A percentile compares a stretch with the other conserved stretches of the same genome.
phyloP scores from a whole-genome alignment of 2,113 vertebrate species.

The Oreochromis tanganicae region DNA sequence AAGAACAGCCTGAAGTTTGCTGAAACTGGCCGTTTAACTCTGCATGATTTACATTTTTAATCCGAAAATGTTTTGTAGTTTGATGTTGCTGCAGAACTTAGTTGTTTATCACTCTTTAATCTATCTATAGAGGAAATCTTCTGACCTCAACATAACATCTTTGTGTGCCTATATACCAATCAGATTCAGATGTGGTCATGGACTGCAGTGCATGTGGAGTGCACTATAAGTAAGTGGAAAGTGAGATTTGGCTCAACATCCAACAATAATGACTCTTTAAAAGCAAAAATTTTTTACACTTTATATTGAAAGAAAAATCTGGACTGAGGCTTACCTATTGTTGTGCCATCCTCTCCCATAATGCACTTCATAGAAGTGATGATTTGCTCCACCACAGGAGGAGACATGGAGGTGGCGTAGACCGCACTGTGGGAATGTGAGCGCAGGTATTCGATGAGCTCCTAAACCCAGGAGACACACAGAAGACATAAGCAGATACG shows the following conservation, averaged over 20 bases:
- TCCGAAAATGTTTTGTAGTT: fast-evolving
- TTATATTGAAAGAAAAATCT: not conserved
- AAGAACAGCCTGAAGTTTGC: not conserved
- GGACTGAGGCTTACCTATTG: slow-evolving; percentile 64
- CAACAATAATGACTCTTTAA: not conserved
- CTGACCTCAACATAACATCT: not conserved
- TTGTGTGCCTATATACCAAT: not conserved
- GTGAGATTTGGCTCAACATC: not conserved
- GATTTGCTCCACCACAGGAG: slow-evolving; percentile 88
- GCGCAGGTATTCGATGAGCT: slow-evolving; percentile 87
- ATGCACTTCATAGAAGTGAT: slow-evolving; percentile 92
- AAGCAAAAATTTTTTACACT: not conserved
- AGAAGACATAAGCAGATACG: not conserved
- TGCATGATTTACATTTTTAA: not conserved
- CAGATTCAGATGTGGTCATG: not conserved
- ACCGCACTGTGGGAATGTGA: slow-evolving; percentile 88
- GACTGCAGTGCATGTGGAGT: not conserved
- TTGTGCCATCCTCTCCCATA: slow-evolving; percentile 92
- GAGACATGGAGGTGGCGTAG: slow-evolving; percentile 88
- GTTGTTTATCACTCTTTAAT: not conserved
- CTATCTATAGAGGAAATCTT: not conserved
- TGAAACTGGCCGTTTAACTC: not conserved
- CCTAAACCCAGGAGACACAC: slow-evolving; percentile 60
- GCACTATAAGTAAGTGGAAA: not conserved
- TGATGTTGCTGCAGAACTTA: not conserved